Base-by-base conservation (phyloP, 2,113 vertebrate species). In the Eublepharis macularius region DNA sequence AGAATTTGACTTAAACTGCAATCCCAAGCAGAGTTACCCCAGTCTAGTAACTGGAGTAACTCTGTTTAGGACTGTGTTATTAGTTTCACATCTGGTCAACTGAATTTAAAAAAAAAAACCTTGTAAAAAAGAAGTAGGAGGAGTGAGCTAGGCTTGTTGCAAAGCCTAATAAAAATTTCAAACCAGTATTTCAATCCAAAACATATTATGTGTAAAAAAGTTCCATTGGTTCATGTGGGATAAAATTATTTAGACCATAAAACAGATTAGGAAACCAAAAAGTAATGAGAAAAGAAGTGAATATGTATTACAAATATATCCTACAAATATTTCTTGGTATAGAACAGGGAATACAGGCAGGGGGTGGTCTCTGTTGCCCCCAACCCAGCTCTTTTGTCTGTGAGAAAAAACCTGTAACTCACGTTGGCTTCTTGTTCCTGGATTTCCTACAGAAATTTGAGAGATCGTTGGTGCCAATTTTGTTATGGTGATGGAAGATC, bases 401-500 rank as follows among this genome's bases (percentile, higher is more conserved):
- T 60, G 21, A 80, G 90, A 90, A 86, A n/a, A 65, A 41, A 81
- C 47, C 86, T 91, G 81, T 57, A 87, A 85, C 87, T 91, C 19
- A 2, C 80, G 87, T 68, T 89, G 87, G 47, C 77, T 89, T 86
- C n/a, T 90, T 83, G 41, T 14, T 86, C 65, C 81, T 91, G 66
- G 89, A 76, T 90, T 92, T 91, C 91, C 83, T 81, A 85, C 0
- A 54, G 95, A 96, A 94, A 96, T 92, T 90, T 77, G 93, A 96
- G 95, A 95, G 89, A 96, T 92, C 83, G 87, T 92, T 85, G 90
- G 87, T 93, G 85, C 72, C 89, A 90, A 88, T 81, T 95, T 95
- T 93, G 83, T 90, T 93, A 90, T 90, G 84, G 95, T 95, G 95
- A 96, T 92, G 92, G 94, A 93, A 95, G 95, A 94, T 92, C 94